phyloP scores from a whole-genome alignment of 2,797 vertebrate species.

The Babyrousa celebensis region DNA sequence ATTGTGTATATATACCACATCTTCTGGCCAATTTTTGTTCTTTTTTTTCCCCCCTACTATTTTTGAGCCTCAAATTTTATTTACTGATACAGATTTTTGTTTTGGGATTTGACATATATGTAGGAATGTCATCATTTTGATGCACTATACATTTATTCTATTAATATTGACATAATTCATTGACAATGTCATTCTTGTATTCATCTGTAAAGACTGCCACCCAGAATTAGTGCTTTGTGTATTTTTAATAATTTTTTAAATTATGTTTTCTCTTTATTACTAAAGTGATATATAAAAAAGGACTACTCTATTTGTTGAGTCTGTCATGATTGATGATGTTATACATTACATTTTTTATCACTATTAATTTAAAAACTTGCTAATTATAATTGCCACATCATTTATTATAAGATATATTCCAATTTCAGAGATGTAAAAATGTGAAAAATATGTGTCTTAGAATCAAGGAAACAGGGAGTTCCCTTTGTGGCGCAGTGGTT shows the following conservation, averaged over 20 bases:
- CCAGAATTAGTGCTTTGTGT: not conserved
- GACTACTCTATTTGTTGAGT: not conserved
- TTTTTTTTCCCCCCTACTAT: too few relatives aligned
- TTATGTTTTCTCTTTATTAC: not conserved
- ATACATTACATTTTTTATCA: not conserved
- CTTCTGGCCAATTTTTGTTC: not conserved
- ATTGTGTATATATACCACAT: too few relatives aligned
- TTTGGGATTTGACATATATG: not conserved
- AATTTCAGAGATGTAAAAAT: not conserved
- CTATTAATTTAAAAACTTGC: not conserved
- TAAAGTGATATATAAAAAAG: not conserved
- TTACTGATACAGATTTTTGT: not conserved
- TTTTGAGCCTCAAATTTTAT: not conserved
- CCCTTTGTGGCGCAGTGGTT: too few relatives aligned
- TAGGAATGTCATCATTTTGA: not conserved
- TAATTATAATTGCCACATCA: not conserved
- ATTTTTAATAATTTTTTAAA: not conserved
- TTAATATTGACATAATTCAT: not conserved
- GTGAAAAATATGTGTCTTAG: not conserved
- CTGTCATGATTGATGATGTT: not conserved
- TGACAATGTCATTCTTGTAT: not conserved
- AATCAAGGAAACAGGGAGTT: not conserved
- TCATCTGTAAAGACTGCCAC: not conserved
- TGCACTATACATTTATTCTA: not conserved
- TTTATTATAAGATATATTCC: not conserved